Evolutionary conservation across 2,113 vertebrate species (phyloP).

Genomic region (Phycodurus eques): DNA sequence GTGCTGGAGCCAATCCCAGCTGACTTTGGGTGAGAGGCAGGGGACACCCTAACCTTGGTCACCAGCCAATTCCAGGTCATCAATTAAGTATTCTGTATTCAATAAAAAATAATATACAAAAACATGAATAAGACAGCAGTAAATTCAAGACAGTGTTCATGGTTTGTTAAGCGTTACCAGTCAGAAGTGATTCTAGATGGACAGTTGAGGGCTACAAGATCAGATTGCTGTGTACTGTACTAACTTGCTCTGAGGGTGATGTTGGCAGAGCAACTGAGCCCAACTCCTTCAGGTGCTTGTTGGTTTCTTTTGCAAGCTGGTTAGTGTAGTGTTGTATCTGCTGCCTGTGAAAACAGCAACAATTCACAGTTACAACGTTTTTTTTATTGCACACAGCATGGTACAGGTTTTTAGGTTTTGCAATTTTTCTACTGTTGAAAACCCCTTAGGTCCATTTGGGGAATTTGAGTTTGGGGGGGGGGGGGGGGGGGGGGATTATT

Average conservation of each 20-base stretch:
- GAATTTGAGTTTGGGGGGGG: not conserved
- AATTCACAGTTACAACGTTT: not conserved
- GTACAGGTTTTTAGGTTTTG: not conserved
- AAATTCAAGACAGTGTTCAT: too few species aligned
- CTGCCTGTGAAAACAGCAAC: constrained; percentile 66
- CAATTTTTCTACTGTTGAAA: not conserved
- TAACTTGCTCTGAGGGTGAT: constrained; percentile 86
- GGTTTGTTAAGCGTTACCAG: too few species aligned
- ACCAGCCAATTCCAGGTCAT: too few species aligned
- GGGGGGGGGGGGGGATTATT: not conserved
- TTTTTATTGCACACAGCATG: not conserved
- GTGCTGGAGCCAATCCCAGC: too few species aligned
- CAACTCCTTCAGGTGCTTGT: constrained; percentile 86
- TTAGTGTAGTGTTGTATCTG: constrained; percentile 90
- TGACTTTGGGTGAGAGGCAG: too few species aligned
- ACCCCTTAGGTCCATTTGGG: too few species aligned
- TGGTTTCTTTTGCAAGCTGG: constrained; percentile 89
- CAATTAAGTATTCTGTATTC: too few species aligned
- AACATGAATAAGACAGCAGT: not conserved
- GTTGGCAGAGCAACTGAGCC: constrained; percentile 73
- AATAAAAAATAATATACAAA: not conserved
- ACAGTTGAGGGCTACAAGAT: not conserved
- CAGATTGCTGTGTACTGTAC: constrained; percentile 4
- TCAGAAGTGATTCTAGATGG: not conserved
- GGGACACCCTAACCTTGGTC: too few species aligned